These are phyloP conservation scores for Macrochelys suwanniensis DNA, from an alignment of 2,797 vertebrate genomes.

Conservation along the genomic window DNA sequence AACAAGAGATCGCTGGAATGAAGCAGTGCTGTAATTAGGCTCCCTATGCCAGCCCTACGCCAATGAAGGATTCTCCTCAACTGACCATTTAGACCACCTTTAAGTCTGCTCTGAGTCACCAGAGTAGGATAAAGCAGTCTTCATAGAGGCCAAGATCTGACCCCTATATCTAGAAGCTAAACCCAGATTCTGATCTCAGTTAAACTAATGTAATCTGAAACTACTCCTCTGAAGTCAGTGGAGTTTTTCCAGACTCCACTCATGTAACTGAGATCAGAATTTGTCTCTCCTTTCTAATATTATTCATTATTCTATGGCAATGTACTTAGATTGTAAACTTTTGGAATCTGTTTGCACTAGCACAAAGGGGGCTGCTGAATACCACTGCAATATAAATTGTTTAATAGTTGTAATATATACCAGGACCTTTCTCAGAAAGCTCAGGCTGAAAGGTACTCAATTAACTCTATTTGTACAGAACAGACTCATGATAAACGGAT, in stretches of 20 bases:
- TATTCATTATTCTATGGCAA: neutral
- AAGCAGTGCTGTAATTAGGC: neutral
- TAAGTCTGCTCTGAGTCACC: conserved; percentile 54
- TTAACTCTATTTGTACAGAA: conserved; percentile 22
- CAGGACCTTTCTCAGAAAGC: conserved; percentile 46
- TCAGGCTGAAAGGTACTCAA: conserved; percentile 37
- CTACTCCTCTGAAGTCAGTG: conserved; percentile 1
- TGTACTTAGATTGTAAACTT: neutral
- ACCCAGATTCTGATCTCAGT: conserved; percentile 40
- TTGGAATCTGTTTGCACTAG: conserved; percentile 2
- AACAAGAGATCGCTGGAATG: neutral
- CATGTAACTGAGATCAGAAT: neutral
- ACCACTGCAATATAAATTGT: conserved; percentile 36
- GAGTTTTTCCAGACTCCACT: conserved; percentile 3
- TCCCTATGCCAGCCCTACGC: neutral
- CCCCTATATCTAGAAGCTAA: conserved; percentile 37
- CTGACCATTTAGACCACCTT: conserved; percentile 15
- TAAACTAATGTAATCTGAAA: neutral
- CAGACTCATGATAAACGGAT: neutral
- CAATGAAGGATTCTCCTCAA: neutral
- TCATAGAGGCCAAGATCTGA: neutral
- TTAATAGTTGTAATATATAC: conserved; percentile 13
- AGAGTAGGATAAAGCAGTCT: conserved; percentile 14
- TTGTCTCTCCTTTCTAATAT: conserved; percentile 11
- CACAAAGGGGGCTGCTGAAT: conserved; percentile 8